These are phyloP conservation scores for Drosophila phalerata DNA, from an alignment of 2,888 invertebrate genomes.

Conservation along the genomic window DNA sequence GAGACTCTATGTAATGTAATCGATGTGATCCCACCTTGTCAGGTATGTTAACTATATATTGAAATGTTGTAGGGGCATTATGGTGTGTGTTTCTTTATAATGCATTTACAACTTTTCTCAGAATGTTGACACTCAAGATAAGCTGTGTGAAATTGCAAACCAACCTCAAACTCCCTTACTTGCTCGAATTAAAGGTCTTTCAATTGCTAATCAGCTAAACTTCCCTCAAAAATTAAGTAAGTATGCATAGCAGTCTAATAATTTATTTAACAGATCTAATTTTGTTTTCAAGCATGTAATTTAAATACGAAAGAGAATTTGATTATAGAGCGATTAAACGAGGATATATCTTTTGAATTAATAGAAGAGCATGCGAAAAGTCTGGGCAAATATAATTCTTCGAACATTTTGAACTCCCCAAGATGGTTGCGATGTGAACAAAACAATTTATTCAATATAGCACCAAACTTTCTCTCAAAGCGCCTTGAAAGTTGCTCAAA, in stretches of 20 bases:
- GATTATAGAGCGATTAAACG: background rate
- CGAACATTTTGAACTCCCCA: background rate
- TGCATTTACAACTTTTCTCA: background rate
- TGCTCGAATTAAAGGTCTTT: background rate
- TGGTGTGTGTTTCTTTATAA: too few relatives aligned
- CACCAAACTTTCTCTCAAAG: background rate
- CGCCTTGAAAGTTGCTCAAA: background rate
- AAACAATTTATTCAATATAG: background rate
- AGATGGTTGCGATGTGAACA: background rate
- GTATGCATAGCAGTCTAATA: background rate
- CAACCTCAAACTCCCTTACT: background rate
- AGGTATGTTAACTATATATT: background rate
- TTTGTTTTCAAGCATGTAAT: background rate
- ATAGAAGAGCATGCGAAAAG: background rate
- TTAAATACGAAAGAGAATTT: background rate
- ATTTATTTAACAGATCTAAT: background rate
- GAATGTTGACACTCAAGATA: background rate
- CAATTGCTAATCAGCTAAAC: background rate
- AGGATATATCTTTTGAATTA: constrained; percentile 2
- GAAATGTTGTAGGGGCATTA: background rate
- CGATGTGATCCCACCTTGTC: background rate
- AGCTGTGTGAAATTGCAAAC: too few relatives aligned
- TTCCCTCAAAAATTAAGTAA: background rate
- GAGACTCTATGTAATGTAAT: background rate
- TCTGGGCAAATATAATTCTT: background rate